These are phyloP conservation scores for Stichodactyla mertensii DNA, from an alignment of 64 coral and sea anemone species.

Conservation along the genomic window DNA sequence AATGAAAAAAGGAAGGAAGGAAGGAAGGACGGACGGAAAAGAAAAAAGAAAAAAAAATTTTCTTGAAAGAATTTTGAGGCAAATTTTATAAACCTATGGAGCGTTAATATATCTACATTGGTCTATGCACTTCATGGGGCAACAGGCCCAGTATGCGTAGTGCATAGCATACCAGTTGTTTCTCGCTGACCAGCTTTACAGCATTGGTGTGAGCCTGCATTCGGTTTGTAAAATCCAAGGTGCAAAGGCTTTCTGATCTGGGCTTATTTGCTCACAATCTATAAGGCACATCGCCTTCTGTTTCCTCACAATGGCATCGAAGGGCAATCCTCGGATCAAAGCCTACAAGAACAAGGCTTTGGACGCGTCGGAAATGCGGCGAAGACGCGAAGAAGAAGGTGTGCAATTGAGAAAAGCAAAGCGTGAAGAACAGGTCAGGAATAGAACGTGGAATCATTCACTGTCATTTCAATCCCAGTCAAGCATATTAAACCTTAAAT, in stretches of 20 bases:
- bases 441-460: neutral
- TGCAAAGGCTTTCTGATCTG: constrained; percentile 22
- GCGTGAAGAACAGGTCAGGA: constrained; percentile 88
- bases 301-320: constrained; percentile 65
- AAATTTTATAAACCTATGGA: no score
- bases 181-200: neutral
- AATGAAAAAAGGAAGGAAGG: no score
- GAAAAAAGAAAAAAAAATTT: no score
- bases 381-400: constrained; percentile 96
- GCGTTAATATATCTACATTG: neutral
- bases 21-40: no score
- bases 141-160: neutral
- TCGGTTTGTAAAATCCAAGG: neutral
- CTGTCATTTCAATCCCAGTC: constrained; percentile 7
- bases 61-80: no score
- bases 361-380: constrained; percentile 86
- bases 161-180: neutral
- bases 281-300: constrained; percentile 5
- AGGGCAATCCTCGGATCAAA: constrained; percentile 82
- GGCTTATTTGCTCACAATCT: constrained; percentile 26
- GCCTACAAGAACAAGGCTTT: constrained; percentile 97
- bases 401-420: constrained; percentile 95
- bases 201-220: constrained; percentile 1
- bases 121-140: no score
- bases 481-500: neutral